Evolutionary conservation across 2,113 vertebrate genomes (phyloP), one percentile per base, ranked within the genome.

Genomic region (Sialia sialis): DNA sequence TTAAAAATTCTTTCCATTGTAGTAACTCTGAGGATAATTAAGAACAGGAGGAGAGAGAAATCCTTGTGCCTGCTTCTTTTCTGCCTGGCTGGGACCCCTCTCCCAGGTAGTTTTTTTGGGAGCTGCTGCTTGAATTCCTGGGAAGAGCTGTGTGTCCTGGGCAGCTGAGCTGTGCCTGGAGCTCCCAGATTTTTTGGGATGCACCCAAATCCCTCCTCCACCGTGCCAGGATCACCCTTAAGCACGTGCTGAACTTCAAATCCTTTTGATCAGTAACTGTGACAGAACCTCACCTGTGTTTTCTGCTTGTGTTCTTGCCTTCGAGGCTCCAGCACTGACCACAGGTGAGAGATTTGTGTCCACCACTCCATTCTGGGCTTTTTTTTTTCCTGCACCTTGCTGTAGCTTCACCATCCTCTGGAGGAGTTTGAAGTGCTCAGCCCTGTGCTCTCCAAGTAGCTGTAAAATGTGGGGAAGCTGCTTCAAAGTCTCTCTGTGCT

Each of bases 1-100:
- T 59, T 68, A 68, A 77, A 76, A 87, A 96, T 97, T 96, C 94
- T 95, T 97, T 97, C 94, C 94, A 63, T 95, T 94, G 94, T 94
- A 89, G 79, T 93, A 95, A 96, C 78, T 87, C 72, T 34, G 73
- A 80, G 63, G 64, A 77, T 94, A 95, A 95, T 97, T 80, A 83
- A 60, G 87, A 95, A 82, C 91, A 95, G 16, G 59, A 85, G 75
- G 13, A 63, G 64, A 89, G 56, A 89, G 84, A 80, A 80, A 49
- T 76, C 55, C 79, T 89, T 49, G 48, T 69, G 48, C 41, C 48
- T 83, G 46, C 70, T 83, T 11, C 70, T 49, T 55, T 75, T 30
- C 62, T 89, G 55, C 48, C 39, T 76, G 80, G 27, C 85, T 41
- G 43, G 36, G 56, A 60, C 67, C 32, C 27, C 23, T 30, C 51